These are phyloP conservation scores for Caiman crocodilus DNA, from an alignment of 2,797 vertebrate genomes.

Conservation along the genomic window DNA sequence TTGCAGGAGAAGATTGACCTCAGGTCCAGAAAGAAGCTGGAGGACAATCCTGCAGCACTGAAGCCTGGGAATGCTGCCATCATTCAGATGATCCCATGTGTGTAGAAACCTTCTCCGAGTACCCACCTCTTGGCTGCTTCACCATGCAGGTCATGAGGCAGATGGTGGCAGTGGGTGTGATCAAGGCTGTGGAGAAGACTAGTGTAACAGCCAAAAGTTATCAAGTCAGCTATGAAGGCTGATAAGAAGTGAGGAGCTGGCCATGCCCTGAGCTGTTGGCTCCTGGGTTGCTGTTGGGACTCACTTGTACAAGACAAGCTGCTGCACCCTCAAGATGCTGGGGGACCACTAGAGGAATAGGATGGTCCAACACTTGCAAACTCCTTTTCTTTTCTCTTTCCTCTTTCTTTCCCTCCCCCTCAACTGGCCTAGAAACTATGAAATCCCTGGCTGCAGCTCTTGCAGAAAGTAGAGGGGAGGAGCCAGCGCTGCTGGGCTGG, in stretches of 20 bases:
- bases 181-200: constrained; percentile 87
- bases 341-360: no score
- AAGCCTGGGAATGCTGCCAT: constrained; percentile 97
- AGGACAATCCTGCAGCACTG: constrained; percentile 95
- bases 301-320: no score
- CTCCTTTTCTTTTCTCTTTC: no score
- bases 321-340: no score
- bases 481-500: no score
- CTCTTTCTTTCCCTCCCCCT: no score
- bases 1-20: constrained; percentile 98
- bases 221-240: constrained; percentile 87
- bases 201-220: constrained; percentile 85
- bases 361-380: no score
- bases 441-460: no score
- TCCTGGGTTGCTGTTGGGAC: no score
- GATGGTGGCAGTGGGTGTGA: constrained; percentile 88
- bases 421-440: no score
- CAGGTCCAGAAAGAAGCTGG: constrained; percentile 96
- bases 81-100: constrained; percentile 98
- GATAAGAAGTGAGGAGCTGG: constrained; percentile 80
- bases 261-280: no score
- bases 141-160: constrained; percentile 88
- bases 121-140: constrained; percentile 92
- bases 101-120: constrained; percentile 98
- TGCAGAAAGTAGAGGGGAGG: no score